Evolutionary conservation across 2,888 invertebrate genomes (phyloP), one percentile per base, ranked within the genome.

Genomic region (Orgyia antiqua): DNA sequence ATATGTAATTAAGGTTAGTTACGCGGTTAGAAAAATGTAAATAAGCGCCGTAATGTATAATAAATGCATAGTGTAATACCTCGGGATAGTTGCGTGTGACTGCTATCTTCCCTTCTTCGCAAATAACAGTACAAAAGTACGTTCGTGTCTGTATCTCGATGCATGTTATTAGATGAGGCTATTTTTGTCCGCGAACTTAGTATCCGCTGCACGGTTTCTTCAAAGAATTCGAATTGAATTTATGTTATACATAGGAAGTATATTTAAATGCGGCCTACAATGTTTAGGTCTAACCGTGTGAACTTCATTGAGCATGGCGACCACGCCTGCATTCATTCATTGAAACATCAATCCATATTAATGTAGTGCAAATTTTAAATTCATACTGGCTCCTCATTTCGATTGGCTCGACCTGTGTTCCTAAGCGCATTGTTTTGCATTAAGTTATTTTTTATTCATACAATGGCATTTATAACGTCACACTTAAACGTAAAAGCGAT

Each of bases 331-430:
- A 77, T 79, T 80, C 84, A 83, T 86, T 86, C 86, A 86, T 83
- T 80, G 84, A 82, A 84, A 80, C 80, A 65, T 73, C 83, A 68
- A 83, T 84, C 80, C 83, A 86, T 86, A 84, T 83, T 84, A 83
- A 86, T 86, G 84, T 76, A 80, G 77, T 79, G 80, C 84, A 83
- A 82, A 86, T 83, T 86, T 86, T 71, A 69, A 80, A 86, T 86
- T 86, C 86, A 84, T 68, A 72, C 66, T 71, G 74, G 59, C 74
- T 73, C 77, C 65, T 74, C 76, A 65, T 72, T 78, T 76, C 74
- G 74, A 80, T 80, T 70, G 73, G 72, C 59, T 69, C 60, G 68
- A 59, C 53, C 65, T 68, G 63, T 80, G 78, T 80, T 73, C 53
- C 75, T 82, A 75, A 77, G 77, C 78, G 68, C 80, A 80, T 78